Evolutionary conservation across 2,797 vertebrate species (phyloP).

Genomic region (Loriculus beryllinus): DNA sequence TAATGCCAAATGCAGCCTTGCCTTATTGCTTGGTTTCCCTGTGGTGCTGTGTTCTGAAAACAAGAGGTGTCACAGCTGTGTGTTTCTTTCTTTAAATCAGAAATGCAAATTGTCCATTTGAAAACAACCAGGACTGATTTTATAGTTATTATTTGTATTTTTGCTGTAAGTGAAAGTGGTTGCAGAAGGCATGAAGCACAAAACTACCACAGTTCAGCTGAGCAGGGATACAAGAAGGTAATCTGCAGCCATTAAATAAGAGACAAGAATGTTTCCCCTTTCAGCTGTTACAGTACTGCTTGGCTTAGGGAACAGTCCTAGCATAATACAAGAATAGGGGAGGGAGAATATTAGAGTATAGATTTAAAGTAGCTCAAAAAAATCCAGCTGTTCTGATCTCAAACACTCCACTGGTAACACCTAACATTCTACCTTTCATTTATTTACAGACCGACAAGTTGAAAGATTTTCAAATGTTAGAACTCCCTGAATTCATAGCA

Average conservation of each 20-base stretch:
- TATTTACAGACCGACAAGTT: background rate
- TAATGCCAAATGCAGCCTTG: slow-evolving; percentile 24
- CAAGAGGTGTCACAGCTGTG: slow-evolving; percentile 45
- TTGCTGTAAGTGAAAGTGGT: background rate
- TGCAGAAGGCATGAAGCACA: slow-evolving; percentile 20
- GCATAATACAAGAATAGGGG: background rate
- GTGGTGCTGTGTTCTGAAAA: slow-evolving; percentile 54
- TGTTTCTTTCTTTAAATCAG: slow-evolving; percentile 42
- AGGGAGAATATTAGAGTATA: background rate
- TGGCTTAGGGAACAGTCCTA: background rate
- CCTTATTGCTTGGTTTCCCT: slow-evolving; percentile 25
- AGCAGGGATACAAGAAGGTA: slow-evolving; percentile 1
- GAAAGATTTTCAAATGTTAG: background rate
- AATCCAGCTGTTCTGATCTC: background rate
- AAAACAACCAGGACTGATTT: slow-evolving; percentile 26
- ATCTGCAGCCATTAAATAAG: slow-evolving; percentile 43
- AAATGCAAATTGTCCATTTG: slow-evolving; percentile 52
- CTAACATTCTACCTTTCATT: background rate
- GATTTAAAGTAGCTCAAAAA: background rate
- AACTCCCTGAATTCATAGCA: background rate
- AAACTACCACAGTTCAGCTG: background rate
- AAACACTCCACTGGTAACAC: background rate
- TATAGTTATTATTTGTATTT: slow-evolving; percentile 45
- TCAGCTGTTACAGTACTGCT: background rate
- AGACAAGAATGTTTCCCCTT: background rate